A percentile compares a stretch with the other conserved stretches of the same genome.
Conservation (phyloP, 2,888 invertebrate species). For the Nowickia ferox region DNA sequence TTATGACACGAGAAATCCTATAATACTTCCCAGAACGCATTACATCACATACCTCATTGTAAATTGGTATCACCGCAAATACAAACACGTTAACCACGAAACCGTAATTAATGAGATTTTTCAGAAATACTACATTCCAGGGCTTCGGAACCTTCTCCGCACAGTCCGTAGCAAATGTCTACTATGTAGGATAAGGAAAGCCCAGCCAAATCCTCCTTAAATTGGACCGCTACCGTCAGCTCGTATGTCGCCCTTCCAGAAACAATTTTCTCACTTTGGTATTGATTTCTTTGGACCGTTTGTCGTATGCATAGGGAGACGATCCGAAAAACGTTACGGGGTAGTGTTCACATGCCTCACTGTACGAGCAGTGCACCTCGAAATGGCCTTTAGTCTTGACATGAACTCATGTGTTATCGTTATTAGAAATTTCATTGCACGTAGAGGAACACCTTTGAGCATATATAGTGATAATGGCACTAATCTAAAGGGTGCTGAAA, state of each 20-base stretch:
- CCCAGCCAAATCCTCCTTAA: conserved; percentile 58
- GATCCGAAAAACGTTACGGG: too few species aligned
- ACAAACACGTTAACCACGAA: conserved; percentile 60
- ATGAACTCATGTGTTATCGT: not conserved
- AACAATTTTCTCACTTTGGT: too few species aligned
- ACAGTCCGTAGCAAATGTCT: conserved; percentile 63
- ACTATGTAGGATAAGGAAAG: conserved; percentile 38
- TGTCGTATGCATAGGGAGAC: conserved; percentile 46
- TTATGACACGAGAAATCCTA: conserved; percentile 61
- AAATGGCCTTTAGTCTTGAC: conserved; percentile 10
- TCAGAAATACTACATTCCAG: conserved; percentile 18
- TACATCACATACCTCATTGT: conserved; percentile 27
- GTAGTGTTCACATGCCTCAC: conserved; percentile 52
- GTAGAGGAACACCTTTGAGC: too few species aligned
- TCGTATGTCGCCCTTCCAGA: conserved; percentile 58
- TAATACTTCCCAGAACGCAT: conserved; percentile 53
- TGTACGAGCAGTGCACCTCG: conserved; percentile 52
- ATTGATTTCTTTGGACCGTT: conserved; percentile 69
- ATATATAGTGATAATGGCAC: too few species aligned
- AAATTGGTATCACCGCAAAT: conserved; percentile 60
- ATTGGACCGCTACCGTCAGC: conserved; percentile 67
- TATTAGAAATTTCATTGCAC: too few species aligned
- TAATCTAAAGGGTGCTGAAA: too few species aligned
- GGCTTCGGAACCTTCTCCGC: conserved; percentile 55
- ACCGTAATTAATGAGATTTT: conserved; percentile 37